Percentiles rank a stretch among this genome's conserved stretches.
These are phyloP conservation scores for Drosophila sulfurigaster DNA, from an alignment of 1,140 invertebrate genomes.

Conservation along the genomic window DNA sequence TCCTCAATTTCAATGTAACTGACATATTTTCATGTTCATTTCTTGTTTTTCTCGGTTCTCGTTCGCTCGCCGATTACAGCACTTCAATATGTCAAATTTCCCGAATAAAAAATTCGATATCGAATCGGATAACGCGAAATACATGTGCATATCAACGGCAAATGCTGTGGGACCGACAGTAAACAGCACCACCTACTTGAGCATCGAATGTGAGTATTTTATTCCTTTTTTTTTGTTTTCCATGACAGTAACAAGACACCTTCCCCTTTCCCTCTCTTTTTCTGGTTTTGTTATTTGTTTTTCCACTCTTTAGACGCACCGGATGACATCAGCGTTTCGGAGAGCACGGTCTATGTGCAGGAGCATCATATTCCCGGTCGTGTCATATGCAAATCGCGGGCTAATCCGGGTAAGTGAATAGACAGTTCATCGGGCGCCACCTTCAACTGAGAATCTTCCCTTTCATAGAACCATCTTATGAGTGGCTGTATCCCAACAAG, in stretches of 20 bases:
- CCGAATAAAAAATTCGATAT: slow-evolving; percentile 91
- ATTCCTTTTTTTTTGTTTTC: slow-evolving; percentile 7
- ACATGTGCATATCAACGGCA: slow-evolving; percentile 92
- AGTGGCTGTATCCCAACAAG: slow-evolving; percentile 79
- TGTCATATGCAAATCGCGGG: slow-evolving; percentile 91
- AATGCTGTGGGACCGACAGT: slow-evolving; percentile 91
- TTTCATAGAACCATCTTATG: slow-evolving; percentile 70
- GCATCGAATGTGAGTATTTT: slow-evolving; percentile 93
- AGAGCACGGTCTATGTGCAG: slow-evolving; percentile 89
- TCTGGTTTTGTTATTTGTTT: not conserved
- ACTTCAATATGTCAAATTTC: slow-evolving; percentile 92
- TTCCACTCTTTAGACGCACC: slow-evolving; percentile 90
- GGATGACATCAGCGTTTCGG: slow-evolving; percentile 92
- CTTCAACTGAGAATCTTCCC: not conserved
- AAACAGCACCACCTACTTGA: slow-evolving; percentile 92
- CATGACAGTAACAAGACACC: slow-evolving; percentile 10
- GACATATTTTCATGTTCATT: slow-evolving; percentile 40
- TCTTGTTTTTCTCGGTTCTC: slow-evolving; percentile 18
- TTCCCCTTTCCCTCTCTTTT: not conserved
- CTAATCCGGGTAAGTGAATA: slow-evolving; percentile 88
- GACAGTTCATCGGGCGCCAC: not conserved
- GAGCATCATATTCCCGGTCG: slow-evolving; percentile 91
- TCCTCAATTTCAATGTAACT: slow-evolving; percentile 19
- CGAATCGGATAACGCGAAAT: slow-evolving; percentile 91
- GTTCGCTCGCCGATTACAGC: slow-evolving; percentile 53